Percentiles rank a stretch among this genome's conserved stretches.
Evolutionary conservation across 2,113 vertebrate genomes (phyloP).

Genomic region (Notiomystis cincta): DNA sequence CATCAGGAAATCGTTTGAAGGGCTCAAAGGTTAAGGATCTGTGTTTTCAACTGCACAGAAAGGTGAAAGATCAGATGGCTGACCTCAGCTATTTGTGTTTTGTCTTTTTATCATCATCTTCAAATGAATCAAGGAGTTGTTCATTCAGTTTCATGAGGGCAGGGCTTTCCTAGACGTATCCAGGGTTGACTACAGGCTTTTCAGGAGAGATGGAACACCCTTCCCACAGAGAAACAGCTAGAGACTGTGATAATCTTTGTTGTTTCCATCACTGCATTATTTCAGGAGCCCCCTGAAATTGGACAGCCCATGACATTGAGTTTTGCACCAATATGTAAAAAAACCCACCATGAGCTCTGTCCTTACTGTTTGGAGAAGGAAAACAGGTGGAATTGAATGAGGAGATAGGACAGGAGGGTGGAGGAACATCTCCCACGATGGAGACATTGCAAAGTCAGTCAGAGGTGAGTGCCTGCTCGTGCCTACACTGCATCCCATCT

Average conservation of each 20-base stretch:
- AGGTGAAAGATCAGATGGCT: conserved; percentile 25
- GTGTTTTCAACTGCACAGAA: neutral
- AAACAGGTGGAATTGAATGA: neutral
- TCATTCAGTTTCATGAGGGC: neutral
- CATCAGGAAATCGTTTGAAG: neutral
- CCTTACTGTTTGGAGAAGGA: neutral
- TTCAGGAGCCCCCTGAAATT: neutral
- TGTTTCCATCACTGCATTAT: neutral
- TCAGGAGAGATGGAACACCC: neutral
- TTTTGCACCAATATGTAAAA: neutral
- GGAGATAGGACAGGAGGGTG: neutral
- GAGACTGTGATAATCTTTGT: neutral
- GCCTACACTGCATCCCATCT: neutral
- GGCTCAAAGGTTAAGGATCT: conserved; percentile 27
- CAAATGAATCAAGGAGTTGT: neutral
- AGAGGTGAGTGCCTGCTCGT: neutral
- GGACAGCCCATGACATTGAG: neutral
- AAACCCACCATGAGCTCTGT: neutral
- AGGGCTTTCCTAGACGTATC: neutral
- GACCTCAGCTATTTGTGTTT: neutral
- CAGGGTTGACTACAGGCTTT: neutral
- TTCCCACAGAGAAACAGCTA: neutral
- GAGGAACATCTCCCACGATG: neutral
- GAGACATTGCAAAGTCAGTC: neutral
- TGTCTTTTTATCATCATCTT: conserved; percentile 5